Conservation (phyloP, 30 jellyfish, hydroid and myxozoan species). For the Morbakka virulenta region DNA sequence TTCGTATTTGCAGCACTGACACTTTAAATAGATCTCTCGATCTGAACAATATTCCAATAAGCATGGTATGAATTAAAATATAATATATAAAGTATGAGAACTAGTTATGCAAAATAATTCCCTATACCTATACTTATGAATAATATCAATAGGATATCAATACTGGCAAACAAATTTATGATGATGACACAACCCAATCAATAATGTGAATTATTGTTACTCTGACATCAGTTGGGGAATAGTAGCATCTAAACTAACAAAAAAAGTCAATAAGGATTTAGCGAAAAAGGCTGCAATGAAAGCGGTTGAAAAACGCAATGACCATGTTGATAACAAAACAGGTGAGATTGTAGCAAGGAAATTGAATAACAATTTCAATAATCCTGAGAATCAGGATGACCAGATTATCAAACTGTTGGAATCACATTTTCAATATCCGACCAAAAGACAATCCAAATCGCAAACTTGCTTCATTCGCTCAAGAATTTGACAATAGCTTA, state of each 20-base stretch:
- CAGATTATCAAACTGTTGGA: no score
- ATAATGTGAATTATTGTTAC: background rate
- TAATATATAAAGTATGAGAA: no score
- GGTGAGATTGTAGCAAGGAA: slow-evolving; percentile 3
- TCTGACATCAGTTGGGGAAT: slow-evolving; percentile 3
- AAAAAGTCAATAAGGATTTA: slow-evolving; percentile 4
- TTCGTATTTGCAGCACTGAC: slow-evolving; percentile 8
- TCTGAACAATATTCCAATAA: no score
- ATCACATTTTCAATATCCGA: no score
- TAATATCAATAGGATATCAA: slow-evolving; percentile 5
- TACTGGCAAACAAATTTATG: slow-evolving; percentile 6
- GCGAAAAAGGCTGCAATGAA: background rate
- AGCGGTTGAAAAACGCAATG: background rate
- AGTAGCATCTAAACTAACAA: slow-evolving; percentile 16
- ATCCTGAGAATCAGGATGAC: background rate
- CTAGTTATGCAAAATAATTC: no score
- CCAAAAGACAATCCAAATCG: no score
- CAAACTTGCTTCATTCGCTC: no score
- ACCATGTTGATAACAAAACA: background rate
- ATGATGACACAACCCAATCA: slow-evolving; percentile 1
- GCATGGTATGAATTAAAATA: no score
- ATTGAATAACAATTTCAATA: background rate
- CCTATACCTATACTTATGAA: no score
- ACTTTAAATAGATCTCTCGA: no score
- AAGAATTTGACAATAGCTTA: background rate